Evolutionary conservation across 2,888 invertebrate species (phyloP).

Genomic region (Catonia carolina): DNA sequence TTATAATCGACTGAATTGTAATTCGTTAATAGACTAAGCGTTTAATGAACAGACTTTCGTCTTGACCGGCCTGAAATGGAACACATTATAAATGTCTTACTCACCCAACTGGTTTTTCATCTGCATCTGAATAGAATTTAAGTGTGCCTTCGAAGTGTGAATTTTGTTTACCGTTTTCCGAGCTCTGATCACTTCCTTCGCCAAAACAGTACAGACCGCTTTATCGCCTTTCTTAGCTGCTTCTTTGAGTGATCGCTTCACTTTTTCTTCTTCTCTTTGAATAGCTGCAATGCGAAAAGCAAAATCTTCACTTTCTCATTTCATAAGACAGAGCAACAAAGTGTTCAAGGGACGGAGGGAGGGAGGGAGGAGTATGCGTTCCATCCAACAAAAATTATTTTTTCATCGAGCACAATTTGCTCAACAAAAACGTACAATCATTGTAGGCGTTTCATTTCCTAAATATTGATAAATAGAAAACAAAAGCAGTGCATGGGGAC

Average conservation of each 20-base stretch:
- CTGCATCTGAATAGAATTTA: conserved; percentile 92
- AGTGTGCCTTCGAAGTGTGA: conserved; percentile 92
- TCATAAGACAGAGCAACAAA: neutral
- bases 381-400: neutral
- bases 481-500: too few relatives aligned
- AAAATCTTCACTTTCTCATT: too few relatives aligned
- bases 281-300: conserved; percentile 68
- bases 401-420: conserved; percentile 3
- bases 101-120: conserved; percentile 96
- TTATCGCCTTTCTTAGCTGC: conserved; percentile 92
- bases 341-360: too few relatives aligned
- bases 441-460: too few relatives aligned
- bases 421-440: too few relatives aligned
- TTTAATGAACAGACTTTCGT: too few relatives aligned
- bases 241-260: conserved; percentile 86
- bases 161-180: conserved; percentile 85
- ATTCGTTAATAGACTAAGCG: too few relatives aligned
- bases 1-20: too few relatives aligned
- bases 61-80: too few relatives aligned
- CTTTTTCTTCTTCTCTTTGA: conserved; percentile 95
- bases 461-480: too few relatives aligned
- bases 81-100: too few relatives aligned
- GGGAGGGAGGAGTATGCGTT: neutral
- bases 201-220: conserved; percentile 87
- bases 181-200: conserved; percentile 85